These are phyloP conservation scores for Dipodomys spectabilis DNA, from an alignment of 2,113 vertebrate genomes.

Conservation along the genomic window DNA sequence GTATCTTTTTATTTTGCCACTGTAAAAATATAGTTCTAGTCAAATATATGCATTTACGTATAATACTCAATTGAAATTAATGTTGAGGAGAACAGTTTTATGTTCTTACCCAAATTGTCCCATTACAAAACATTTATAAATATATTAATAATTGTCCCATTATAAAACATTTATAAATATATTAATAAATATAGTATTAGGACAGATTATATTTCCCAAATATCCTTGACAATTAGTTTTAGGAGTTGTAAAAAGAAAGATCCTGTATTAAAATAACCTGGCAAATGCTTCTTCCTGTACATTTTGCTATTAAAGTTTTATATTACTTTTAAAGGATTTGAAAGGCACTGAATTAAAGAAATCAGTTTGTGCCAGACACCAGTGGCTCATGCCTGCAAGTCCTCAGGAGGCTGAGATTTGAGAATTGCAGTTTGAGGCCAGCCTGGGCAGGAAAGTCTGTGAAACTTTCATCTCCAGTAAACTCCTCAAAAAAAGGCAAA, in stretches of 20 bases:
- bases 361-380: not conserved
- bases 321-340: not conserved
- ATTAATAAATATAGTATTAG: constrained; percentile 3
- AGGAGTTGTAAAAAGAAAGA: not conserved
- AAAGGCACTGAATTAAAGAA: constrained; percentile 20
- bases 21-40: constrained; percentile 5
- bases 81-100: constrained; percentile 22
- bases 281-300: not conserved
- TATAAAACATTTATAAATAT: not conserved
- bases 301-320: not conserved
- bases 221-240: constrained; percentile 27
- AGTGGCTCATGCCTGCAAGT: too few species aligned
- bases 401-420: too few species aligned
- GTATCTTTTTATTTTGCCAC: not conserved
- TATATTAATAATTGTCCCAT: constrained; percentile 7
- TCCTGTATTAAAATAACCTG: constrained; percentile 17
- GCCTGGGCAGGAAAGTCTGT: too few species aligned
- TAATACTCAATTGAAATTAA: not conserved
- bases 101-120: constrained; percentile 1
- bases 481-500: too few species aligned
- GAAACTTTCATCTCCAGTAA: too few species aligned
- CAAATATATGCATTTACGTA: not conserved
- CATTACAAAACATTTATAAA: not conserved
- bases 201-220: constrained; percentile 35
- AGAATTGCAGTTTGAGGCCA: too few species aligned